Base-by-base conservation (phyloP, 2,888 invertebrate species). In the Metallyticus violacea region DNA sequence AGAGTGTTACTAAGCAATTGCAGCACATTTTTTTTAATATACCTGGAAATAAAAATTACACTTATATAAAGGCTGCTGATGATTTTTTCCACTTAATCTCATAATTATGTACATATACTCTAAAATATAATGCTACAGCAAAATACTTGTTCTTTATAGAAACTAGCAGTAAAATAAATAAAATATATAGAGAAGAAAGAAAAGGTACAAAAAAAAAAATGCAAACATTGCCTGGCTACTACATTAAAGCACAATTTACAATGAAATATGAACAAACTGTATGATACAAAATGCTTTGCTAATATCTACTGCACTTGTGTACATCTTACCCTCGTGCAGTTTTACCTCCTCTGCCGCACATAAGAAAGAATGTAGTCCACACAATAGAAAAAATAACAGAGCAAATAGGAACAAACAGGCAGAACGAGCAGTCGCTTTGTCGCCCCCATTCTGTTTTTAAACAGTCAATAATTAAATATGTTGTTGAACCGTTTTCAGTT, bases 281-380 rank as follows among this genome's bases (percentile, higher is more conserved):
- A 62, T 3, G 1, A 6, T 62, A 62, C 40, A 62, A 22, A 9
- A 62, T 9, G 40, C 40, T 62, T 22, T 40, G 15, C 1, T 15
- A 62, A 62, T 62, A 62, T 62, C 40, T 62, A 62, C 40, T 62
- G 2, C 2, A 22, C 9, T 62, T 62, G 22, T 15, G 22, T 15
- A n/a, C n/a, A n/a, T 80, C 85, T 83, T 87, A 87, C 87, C 87
- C 87, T 62, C 80, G 80, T 26, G 82, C 30, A 7, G 87, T 79
- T 85, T 84, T 84, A 6, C 87, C 87, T 81, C 87, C 87, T 87
- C 85, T 87, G 26, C 87, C 87, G 85, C 87, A 87, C 87, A 87
- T 87, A 6, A 85, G 84, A 83, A 87, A 87, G 78, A 87, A 87
- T 28, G 86, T 87, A 29, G 83, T 82, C 87, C 87, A 87, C 2